These are phyloP conservation scores for Corythornis cristatus DNA, from an alignment of 2,113 vertebrate species.

Conservation along the genomic window DNA sequence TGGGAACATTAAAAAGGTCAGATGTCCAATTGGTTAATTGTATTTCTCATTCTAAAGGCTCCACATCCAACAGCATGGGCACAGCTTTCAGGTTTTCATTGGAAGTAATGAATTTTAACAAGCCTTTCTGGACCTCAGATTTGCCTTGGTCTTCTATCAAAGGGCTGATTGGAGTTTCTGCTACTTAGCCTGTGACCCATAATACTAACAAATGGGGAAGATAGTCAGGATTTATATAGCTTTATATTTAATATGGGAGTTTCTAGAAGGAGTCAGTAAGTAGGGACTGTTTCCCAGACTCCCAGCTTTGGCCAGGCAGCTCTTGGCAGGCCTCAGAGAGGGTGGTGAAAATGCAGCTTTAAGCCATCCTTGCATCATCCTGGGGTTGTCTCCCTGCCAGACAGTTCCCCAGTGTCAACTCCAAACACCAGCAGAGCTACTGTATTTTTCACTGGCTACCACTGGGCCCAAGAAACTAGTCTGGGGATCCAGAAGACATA, in stretches of 20 bases:
- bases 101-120: conserved; percentile 12
- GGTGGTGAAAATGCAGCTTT: conserved; percentile 50
- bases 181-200: background rate
- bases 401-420: background rate
- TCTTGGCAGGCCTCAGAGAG: conserved; percentile 40
- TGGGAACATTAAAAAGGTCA: background rate
- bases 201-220: conserved; percentile 3
- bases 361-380: conserved; percentile 50
- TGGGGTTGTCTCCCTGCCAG: conserved; percentile 9
- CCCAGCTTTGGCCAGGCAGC: conserved; percentile 12
- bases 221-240: conserved; percentile 12
- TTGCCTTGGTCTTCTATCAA: conserved; percentile 5
- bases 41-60: background rate
- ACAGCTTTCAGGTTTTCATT: background rate
- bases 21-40: background rate
- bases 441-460: conserved; percentile 21
- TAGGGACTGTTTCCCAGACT: conserved; percentile 38
- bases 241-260: conserved; percentile 38
- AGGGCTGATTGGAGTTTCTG: background rate
- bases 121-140: background rate
- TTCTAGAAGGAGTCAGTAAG: conserved; percentile 33
- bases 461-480: background rate
- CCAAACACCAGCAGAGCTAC: conserved; percentile 30
- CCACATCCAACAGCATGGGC: background rate
- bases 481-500: background rate